Conservation (phyloP, 2,888 invertebrate genomes). For the Drosophila kokeensis region DNA sequence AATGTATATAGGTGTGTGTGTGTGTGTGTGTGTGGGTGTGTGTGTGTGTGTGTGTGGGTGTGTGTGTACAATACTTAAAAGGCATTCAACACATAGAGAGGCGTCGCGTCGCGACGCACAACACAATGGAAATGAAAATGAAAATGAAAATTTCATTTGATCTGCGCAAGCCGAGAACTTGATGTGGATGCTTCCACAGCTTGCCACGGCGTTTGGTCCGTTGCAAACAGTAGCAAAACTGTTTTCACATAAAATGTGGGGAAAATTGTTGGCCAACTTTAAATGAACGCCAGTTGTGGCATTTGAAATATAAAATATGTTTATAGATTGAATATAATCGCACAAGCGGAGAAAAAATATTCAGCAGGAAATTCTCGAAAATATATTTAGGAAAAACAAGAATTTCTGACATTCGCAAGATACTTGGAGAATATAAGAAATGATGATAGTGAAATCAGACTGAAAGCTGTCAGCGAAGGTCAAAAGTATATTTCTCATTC, state of each 20-base stretch:
- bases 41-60: slow-evolving; percentile 3
- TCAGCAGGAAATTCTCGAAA: background rate
- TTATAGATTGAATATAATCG: background rate
- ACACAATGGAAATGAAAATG: slow-evolving; percentile 82
- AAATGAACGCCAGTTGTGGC: background rate
- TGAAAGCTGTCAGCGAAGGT: background rate
- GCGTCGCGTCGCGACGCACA: slow-evolving; percentile 58
- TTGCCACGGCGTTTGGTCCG: background rate
- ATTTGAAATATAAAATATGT: background rate
- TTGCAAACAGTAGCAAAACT: background rate
- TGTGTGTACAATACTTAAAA: slow-evolving; percentile 19
- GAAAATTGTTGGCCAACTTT: slow-evolving; percentile 40
- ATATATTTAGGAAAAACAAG: fast-evolving
- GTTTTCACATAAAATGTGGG: slow-evolving; percentile 9
- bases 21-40: slow-evolving; percentile 14
- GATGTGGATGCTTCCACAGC: slow-evolving; percentile 52
- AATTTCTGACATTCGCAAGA: background rate
- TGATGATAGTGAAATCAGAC: background rate
- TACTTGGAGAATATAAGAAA: background rate
- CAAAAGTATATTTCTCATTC: background rate
- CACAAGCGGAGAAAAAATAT: background rate
- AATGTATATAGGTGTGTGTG: slow-evolving; percentile 14
- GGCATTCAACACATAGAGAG: slow-evolving; percentile 50
- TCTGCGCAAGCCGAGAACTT: slow-evolving; percentile 68
- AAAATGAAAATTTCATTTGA: slow-evolving; percentile 83